A percentile compares a stretch with the other conserved stretches of the same genome.
These are phyloP conservation scores for Melanerpes aurifrons DNA, from an alignment of 2,113 vertebrate species.

Conservation along the genomic window DNA sequence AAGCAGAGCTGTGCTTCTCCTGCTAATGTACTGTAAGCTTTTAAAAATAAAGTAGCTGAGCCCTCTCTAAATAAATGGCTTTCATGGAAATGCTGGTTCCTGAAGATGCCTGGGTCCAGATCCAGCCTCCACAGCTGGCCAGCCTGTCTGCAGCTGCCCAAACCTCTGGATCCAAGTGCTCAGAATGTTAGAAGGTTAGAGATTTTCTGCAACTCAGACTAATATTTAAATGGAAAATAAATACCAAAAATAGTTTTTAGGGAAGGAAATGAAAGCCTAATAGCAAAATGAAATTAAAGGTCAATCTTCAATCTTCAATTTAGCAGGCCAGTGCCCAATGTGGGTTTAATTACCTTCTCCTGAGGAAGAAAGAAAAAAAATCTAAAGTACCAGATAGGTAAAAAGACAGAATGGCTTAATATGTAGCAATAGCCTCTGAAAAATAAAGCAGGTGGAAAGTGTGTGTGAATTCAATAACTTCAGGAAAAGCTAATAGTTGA, in stretches of 20 bases:
- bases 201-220: constrained; percentile 4
- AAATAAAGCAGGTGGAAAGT: neutral
- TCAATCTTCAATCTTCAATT: constrained; percentile 54
- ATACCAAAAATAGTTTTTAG: constrained; percentile 46
- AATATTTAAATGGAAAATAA: constrained; percentile 34
- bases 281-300: constrained; percentile 64
- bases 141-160: neutral
- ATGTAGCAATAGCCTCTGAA: constrained; percentile 9
- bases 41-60: constrained; percentile 24
- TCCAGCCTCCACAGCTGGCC: constrained; percentile 28
- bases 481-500: constrained; percentile 37
- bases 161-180: neutral
- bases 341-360: constrained; percentile 39
- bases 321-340: neutral
- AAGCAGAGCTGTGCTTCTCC: neutral
- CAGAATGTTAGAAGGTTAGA: constrained; percentile 19
- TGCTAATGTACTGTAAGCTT: neutral
- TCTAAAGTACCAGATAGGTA: constrained; percentile 22
- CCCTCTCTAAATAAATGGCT: neutral
- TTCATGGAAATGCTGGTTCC: neutral
- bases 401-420: constrained; percentile 51
- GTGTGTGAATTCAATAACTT: constrained; percentile 28
- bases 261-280: constrained; percentile 56
- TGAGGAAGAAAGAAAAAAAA: constrained; percentile 24
- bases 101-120: neutral